These are phyloP conservation scores for Stigmatopora argus DNA, from an alignment of 2,113 vertebrate genomes.

Conservation along the genomic window DNA sequence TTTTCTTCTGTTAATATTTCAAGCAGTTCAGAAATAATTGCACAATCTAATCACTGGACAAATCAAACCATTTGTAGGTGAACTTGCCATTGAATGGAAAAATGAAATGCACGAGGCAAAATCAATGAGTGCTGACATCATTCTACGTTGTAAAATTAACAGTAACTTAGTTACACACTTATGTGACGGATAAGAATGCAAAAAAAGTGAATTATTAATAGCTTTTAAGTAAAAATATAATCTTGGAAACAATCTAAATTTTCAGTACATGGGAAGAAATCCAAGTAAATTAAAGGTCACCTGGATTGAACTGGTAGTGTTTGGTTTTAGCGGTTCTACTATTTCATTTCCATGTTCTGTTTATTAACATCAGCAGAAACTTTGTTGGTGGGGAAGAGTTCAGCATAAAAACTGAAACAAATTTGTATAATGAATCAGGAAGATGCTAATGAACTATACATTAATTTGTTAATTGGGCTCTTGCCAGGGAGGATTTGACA, in stretches of 20 bases:
- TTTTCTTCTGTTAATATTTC: conserved; percentile 39
- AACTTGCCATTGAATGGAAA: too few species aligned
- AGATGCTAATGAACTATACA: conserved; percentile 45
- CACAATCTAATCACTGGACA: conserved; percentile 22
- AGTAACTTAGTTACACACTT: neutral
- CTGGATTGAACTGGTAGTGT: neutral
- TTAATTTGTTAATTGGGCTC: conserved; percentile 40
- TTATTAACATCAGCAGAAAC: conserved; percentile 31
- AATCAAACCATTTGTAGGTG: conserved; percentile 6
- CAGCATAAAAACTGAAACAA: conserved; percentile 41
- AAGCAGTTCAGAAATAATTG: conserved; percentile 24
- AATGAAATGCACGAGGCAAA: neutral
- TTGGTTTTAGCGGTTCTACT: neutral
- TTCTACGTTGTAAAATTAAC: neutral
- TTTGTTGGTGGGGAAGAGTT: conserved; percentile 29
- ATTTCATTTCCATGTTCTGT: neutral
- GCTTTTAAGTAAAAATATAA: neutral
- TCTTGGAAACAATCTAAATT: neutral
- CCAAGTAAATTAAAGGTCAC: neutral
- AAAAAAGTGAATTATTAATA: neutral
- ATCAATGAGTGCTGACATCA: neutral
- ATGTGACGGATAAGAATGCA: neutral
- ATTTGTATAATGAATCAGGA: conserved; percentile 46
- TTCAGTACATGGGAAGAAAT: neutral
- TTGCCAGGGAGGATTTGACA: conserved; percentile 50